Evolutionary conservation across 2,113 vertebrate genomes (phyloP), one percentile per base, ranked within the genome.

Genomic region (Microtus montanus): DNA sequence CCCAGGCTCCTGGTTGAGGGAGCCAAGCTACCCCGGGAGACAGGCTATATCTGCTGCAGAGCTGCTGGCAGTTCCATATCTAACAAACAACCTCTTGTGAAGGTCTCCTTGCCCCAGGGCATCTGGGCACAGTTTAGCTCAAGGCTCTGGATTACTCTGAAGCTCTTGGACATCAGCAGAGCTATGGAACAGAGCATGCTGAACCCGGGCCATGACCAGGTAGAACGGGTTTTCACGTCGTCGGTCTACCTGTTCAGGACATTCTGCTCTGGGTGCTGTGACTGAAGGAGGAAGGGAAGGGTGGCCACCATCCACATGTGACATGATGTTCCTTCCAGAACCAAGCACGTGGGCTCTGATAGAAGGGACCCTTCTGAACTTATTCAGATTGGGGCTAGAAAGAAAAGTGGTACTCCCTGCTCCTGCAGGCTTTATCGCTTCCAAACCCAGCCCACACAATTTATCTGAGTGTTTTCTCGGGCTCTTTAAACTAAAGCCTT

Each of bases 231-330:
- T 44, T 75, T 49, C 54, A 33, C 2, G 63, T 87, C 28, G 5
- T n/a, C 44, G 61, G 44, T 63, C 90, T 82, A 35, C n/a, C 15
- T 70, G n/a, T 70, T 88, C 78, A 90, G 95, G 93, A 79, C 63
- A 44, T 93, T 93, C 90, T 92, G 87, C 90, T 30, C 88, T 64
- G 8, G 38, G 75, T 7, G 0, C 47, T 47, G 0, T 35, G 30
- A 30, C 73, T 17, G 44, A 87, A 84, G 44, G 47, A 64, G 33
- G 90, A 54, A 44, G 52, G 33, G 35, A 70, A 15, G 8, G 52
- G 8, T 44, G 30, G 6, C 73, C 26, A 2, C 66, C 22, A 14
- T 7, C 58, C 11, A 2, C 13, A 3, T 11, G 28, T 33, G 24
- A 41, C 7, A 0, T 1, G 63, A 20, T 26, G 61, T 74, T 74